These are phyloP conservation scores for Stenurella melanura DNA, from an alignment of 2,888 invertebrate genomes.

Conservation along the genomic window DNA sequence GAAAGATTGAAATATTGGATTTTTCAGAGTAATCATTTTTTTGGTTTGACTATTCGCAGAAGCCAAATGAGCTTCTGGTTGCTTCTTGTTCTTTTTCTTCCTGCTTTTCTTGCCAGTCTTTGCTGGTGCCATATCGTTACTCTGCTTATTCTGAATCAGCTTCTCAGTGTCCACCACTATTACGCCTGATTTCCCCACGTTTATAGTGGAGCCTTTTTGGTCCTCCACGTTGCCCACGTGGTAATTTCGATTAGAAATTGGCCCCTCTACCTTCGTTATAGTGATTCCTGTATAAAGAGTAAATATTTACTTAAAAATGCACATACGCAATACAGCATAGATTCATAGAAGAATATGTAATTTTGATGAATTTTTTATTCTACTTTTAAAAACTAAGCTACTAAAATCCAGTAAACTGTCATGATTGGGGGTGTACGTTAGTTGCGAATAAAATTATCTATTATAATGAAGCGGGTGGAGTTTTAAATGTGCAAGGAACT, in stretches of 20 bases:
- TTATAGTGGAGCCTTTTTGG: constrained; percentile 60
- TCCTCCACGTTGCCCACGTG: constrained; percentile 57
- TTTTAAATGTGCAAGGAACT: too few species aligned
- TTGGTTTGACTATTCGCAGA: constrained; percentile 53
- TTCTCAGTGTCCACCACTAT: constrained; percentile 79
- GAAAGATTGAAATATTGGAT: constrained; percentile 83
- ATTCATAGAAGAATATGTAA: too few species aligned
- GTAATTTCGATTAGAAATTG: constrained; percentile 67
- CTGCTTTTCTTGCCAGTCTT: constrained; percentile 71
- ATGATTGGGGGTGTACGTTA: too few species aligned
- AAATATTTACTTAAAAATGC: too few species aligned
- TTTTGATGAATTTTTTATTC: too few species aligned
- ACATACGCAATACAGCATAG: too few species aligned
- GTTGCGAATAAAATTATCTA: too few species aligned
- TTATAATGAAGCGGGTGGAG: too few species aligned
- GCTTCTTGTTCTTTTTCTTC: constrained; percentile 77
- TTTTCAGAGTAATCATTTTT: constrained; percentile 85
- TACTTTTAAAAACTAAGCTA: too few species aligned
- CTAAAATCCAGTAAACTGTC: too few species aligned
- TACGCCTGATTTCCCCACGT: constrained; percentile 74
- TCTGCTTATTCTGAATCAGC: constrained; percentile 72
- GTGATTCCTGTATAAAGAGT: constrained; percentile 67
- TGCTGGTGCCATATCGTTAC: constrained; percentile 30
- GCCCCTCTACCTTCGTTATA: constrained; percentile 74
- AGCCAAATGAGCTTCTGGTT: constrained; percentile 61